These are phyloP conservation scores for Linurgus olivaceus DNA, from an alignment of 2,797 vertebrate genomes.

Conservation along the genomic window DNA sequence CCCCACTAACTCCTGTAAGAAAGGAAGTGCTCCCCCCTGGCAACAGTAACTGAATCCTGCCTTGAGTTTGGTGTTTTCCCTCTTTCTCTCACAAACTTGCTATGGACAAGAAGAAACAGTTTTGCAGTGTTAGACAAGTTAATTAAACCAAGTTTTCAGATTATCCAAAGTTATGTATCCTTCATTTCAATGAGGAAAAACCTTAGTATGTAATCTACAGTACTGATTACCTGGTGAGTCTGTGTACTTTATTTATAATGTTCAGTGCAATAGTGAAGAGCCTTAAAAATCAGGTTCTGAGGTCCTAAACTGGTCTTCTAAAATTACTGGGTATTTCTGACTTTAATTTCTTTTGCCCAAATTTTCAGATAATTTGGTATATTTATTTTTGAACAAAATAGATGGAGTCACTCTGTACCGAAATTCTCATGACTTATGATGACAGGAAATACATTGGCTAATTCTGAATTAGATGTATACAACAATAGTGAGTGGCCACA, in stretches of 20 bases:
- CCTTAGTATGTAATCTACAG: background rate
- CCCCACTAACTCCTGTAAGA: background rate
- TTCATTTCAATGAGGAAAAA: background rate
- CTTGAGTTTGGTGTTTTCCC: background rate
- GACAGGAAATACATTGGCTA: background rate
- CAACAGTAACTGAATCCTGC: background rate
- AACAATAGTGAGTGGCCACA: background rate
- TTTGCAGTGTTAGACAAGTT: background rate
- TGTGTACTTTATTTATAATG: background rate
- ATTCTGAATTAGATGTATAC: background rate
- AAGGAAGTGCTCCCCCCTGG: background rate
- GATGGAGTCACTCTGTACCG: background rate
- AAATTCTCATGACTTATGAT: background rate
- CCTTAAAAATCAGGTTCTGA: background rate
- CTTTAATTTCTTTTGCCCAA: background rate
- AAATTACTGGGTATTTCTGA: background rate
- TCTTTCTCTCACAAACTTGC: background rate
- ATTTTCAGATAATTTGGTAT: background rate
- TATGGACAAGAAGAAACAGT: background rate
- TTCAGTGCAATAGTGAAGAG: background rate
- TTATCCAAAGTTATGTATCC: background rate
- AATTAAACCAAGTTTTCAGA: background rate
- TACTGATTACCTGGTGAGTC: background rate
- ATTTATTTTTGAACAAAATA: background rate
- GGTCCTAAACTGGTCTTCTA: background rate